Evolutionary conservation across 2,797 vertebrate genomes (phyloP).

Genomic region (Lutjanus argentimaculatus): DNA sequence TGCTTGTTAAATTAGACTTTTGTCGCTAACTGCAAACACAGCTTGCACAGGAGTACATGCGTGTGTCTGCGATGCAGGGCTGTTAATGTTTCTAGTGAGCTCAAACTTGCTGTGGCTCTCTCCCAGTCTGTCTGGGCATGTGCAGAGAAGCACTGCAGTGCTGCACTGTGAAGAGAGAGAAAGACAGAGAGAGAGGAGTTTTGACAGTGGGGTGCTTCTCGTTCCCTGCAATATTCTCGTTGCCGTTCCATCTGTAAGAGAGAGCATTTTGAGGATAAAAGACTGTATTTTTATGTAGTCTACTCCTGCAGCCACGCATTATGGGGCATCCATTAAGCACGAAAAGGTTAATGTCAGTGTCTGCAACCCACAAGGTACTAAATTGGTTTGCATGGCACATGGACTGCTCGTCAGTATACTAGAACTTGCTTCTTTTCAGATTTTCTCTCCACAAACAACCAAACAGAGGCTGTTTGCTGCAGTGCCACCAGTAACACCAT

Average conservation of each 20-base stretch:
- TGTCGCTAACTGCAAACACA: constrained; percentile 3
- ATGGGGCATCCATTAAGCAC: constrained; percentile 35
- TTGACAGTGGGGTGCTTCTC: constrained; percentile 59
- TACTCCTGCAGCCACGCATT: constrained; percentile 19
- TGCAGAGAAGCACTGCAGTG: constrained; percentile 83
- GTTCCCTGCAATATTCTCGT: constrained; percentile 54
- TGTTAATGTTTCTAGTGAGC: constrained; percentile 70
- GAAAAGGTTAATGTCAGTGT: constrained; percentile 55
- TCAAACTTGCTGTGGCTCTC: constrained; percentile 76
- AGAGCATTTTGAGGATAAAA: constrained; percentile 53
- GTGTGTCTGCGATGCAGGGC: constrained; percentile 55
- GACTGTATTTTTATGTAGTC: constrained; percentile 10
- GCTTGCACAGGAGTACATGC: constrained; percentile 10
- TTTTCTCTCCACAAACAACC: constrained; percentile 6
- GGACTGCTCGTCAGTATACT: neutral
- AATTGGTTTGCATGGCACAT: constrained; percentile 29
- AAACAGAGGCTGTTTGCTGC: constrained; percentile 5
- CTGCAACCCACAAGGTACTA: constrained; percentile 22
- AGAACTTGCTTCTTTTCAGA: constrained; percentile 24
- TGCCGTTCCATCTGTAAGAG: constrained; percentile 37
- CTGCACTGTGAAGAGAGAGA: constrained; percentile 66
- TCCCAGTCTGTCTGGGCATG: constrained; percentile 79
- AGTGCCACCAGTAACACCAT: neutral
- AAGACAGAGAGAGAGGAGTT: constrained; percentile 65
- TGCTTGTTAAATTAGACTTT: neutral